Conservation (phyloP, 2,113 vertebrate species). For the Ammodytes marinus region DNA sequence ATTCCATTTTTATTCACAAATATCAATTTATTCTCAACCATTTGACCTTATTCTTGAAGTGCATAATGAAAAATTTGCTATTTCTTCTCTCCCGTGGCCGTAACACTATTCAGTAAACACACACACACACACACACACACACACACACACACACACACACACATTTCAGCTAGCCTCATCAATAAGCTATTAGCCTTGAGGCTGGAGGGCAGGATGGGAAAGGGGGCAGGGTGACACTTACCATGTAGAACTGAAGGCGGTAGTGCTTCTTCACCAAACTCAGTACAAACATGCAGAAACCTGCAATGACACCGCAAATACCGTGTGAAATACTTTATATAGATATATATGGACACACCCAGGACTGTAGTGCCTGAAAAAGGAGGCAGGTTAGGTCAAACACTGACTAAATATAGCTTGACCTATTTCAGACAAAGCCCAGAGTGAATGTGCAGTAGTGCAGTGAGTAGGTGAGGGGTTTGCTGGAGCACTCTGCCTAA, state of each 20-base stretch:
- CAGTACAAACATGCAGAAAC: conserved; percentile 99
- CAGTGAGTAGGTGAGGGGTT: neutral
- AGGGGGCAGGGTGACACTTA: conserved; percentile 76
- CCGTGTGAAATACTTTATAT: neutral
- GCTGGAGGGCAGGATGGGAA: neutral
- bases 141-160: no score
- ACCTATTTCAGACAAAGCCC: conserved; percentile 51
- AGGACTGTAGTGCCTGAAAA: neutral
- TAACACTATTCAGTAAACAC: no score
- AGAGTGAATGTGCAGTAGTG: conserved; percentile 11
- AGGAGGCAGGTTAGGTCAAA: conserved; percentile 24
- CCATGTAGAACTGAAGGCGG: conserved; percentile 99
- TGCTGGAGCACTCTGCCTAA: conserved; percentile 10
- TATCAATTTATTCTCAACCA: no score
- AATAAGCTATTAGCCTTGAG: conserved; percentile 50
- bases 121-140: no score
- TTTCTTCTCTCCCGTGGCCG: no score
- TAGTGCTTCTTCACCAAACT: conserved; percentile 99
- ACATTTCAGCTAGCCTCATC: conserved; percentile 23
- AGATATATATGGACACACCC: neutral
- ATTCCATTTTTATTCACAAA: no score
- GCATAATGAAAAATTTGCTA: no score
- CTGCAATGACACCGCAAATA: conserved; percentile 66
- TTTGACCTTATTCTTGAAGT: no score
- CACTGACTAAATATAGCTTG: conserved; percentile 43